These are phyloP conservation scores for Scyliorhinus canicula DNA, from an alignment of 2,797 vertebrate species.

Conservation along the genomic window DNA sequence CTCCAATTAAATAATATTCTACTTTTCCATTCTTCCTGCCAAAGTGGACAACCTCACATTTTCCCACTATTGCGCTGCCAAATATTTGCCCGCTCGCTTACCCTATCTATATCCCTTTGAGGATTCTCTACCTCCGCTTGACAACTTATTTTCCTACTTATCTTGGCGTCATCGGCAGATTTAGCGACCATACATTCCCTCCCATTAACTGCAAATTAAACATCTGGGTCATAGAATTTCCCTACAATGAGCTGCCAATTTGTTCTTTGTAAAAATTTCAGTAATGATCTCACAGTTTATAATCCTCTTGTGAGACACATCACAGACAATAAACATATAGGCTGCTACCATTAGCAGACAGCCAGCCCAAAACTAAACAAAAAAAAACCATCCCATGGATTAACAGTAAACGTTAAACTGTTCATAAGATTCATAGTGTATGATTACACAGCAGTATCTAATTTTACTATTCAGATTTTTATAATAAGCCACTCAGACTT, in stretches of 20 bases:
- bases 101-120: too few species aligned
- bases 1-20: too few species aligned
- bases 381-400: neutral
- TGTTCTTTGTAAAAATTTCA: neutral
- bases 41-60: too few species aligned
- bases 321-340: neutral
- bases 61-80: too few species aligned
- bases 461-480: conserved; percentile 29
- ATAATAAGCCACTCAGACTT: conserved; percentile 14
- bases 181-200: too few species aligned
- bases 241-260: neutral
- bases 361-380: neutral
- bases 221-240: conserved; percentile 24
- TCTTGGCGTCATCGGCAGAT: too few species aligned
- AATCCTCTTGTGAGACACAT: conserved; percentile 21
- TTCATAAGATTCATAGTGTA: conserved; percentile 21
- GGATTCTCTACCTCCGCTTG: too few species aligned
- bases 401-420: neutral
- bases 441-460: conserved; percentile 38
- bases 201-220: neutral
- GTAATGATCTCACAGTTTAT: neutral
- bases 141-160: too few species aligned
- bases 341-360: neutral
- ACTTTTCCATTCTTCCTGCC: too few species aligned
- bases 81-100: too few species aligned